Conservation (phyloP, 2,888 invertebrate species). For the Meteorus cinctellus region DNA sequence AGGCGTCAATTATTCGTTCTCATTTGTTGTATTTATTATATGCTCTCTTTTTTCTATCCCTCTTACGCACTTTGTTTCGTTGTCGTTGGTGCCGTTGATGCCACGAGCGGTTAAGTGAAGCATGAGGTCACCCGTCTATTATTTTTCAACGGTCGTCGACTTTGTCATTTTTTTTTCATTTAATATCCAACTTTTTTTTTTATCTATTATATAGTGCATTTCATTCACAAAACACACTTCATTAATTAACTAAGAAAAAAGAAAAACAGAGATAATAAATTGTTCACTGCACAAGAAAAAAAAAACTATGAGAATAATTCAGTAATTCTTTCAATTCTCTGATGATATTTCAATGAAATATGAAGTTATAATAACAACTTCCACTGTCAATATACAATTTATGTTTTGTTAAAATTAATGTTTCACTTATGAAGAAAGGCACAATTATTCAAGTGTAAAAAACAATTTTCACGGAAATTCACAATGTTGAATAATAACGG, state of each 20-base stretch:
- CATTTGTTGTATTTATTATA: not conserved
- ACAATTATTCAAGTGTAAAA: too few species aligned
- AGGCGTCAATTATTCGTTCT: constrained; percentile 13
- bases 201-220: not conserved
- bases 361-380: too few species aligned
- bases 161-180: constrained; percentile 43
- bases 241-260: too few species aligned
- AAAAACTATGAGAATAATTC: too few species aligned
- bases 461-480: constrained; percentile 6
- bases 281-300: too few species aligned
- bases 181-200: constrained; percentile 5
- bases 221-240: too few species aligned
- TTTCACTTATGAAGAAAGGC: too few species aligned
- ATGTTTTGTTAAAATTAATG: too few species aligned
- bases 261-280: too few species aligned
- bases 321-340: too few species aligned
- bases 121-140: constrained; percentile 66
- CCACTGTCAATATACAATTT: too few species aligned
- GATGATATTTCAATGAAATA: too few species aligned
- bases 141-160: constrained; percentile 64
- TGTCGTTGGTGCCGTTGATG: constrained; percentile 59
- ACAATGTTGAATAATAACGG: constrained; percentile 19
- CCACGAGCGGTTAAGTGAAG: constrained; percentile 62
- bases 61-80: constrained; percentile 35
- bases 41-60: constrained; percentile 3